Evolutionary conservation across 2,113 vertebrate species (phyloP), one percentile per base, ranked within the genome.

Genomic region (Chaetura pelagica): DNA sequence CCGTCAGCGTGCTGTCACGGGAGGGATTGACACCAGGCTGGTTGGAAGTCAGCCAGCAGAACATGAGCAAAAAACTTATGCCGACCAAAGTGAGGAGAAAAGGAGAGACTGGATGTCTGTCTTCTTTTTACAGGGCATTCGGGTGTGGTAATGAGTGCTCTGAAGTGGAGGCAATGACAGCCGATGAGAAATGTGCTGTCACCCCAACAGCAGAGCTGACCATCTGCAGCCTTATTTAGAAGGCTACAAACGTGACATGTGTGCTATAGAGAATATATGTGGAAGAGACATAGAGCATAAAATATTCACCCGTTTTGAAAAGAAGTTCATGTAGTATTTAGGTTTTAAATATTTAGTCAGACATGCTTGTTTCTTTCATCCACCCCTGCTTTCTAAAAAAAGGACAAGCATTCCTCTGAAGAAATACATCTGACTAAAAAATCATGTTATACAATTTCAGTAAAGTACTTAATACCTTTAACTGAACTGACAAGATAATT

Each of bases 261-360:
- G 40, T 35, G 35, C 73, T 46, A 38, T 19, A 51, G 84, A 82
- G 86, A 71, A 90, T 38, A 48, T 4, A 68, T 5, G 21, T 29
- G 30, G 40, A 55, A 74, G 72, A 84, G 27, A 67, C 2, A 7
- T 7, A 63, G 7, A 49, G 57, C 17, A 34, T 61, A 72, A 81
- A 81, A 84, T 89, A 92, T 59, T 74, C 32, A 59, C 35, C 23
- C 10, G 12, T 15, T 92, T 91, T 89, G 52, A 42, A 93, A 94
- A 75, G 3, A 78, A 94, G 84, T 64, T 59, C 0, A 19, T 34
- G 22, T 52, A 32, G 15, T 9, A 1, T 23, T 84, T 42, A 63
- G 61, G 27, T 92, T 78, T 78, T 68, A 77, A 92, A 49, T 42
- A 57, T 75, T 80, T 84, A 62, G 68, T 55, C 30, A 88, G 6